Evolutionary conservation across 2,113 vertebrate genomes (phyloP), one percentile per base, ranked within the genome.

Genomic region (Cyanocitta stelleri): DNA sequence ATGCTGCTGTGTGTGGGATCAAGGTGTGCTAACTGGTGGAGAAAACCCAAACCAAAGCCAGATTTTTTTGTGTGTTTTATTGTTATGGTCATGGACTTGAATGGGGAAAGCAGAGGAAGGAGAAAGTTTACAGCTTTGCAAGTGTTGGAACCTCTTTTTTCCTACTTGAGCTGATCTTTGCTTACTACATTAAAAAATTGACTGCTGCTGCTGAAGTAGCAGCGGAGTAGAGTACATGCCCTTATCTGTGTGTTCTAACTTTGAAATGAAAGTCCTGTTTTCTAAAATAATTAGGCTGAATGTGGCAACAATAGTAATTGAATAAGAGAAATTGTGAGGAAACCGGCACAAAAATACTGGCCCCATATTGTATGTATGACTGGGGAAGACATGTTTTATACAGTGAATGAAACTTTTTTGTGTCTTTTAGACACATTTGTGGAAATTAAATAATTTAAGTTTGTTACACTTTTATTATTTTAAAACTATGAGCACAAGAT

Each of bases 321-420:
- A 90, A 15, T 87, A 41, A 58, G 27, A 69, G 14, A 74, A 95
- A 59, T 66, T 77, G 9, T 72, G n/a, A 66, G 23, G 21, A 52
- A 76, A 84, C 12, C 35, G 23, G 7, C 26, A 54, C 15, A 88
- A 83, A 89, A 92, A 58, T 77, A 20, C 16, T 29, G 22, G 24
- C 55, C 29, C 43, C 5, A 1, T 32, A 17, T 52, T 49, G 7
- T 69, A 32, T 1, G 0, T 43, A 10, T 43, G 16, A 22, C 8
- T 54, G 37, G 15, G 16, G 43, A 68, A 72, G 15, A 51, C 10
- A 7, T 37, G 16, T 62, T 84, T 64, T 68, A 85, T 88, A 22
- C 2, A 2, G 37, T 10, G 33, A 82, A 56, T 59, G 19, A 35
- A 86, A 76, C 13, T 29, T 5, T 73, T 58, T 68, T 3, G 6